Evolutionary conservation across 2,113 vertebrate species (phyloP).

Genomic region (Cololabis saira): DNA sequence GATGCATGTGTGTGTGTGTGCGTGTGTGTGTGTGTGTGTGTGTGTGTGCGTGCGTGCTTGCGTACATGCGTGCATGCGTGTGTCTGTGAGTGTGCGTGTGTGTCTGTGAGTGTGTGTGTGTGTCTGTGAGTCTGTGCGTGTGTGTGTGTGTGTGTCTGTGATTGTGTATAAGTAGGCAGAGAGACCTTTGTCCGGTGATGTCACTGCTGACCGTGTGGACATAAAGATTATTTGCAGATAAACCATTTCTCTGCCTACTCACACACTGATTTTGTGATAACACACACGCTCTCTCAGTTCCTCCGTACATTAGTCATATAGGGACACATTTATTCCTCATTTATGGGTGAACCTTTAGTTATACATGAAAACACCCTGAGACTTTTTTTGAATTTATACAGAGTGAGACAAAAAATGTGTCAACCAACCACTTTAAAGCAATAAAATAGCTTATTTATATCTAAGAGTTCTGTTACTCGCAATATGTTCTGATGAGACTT

Average conservation of each 20-base stretch:
- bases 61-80: constrained; percentile 11
- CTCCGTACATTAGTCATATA: constrained; percentile 9
- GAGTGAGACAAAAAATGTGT: too few species aligned
- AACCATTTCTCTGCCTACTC: constrained; percentile 36
- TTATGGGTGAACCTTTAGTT: neutral
- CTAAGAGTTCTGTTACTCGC: too few species aligned
- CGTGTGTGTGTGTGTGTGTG: constrained; percentile 6
- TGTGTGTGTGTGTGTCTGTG: constrained; percentile 10
- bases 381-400: too few species aligned
- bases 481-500: too few species aligned
- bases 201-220: constrained; percentile 65
- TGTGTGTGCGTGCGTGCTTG: too few species aligned
- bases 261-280: constrained; percentile 9
- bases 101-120: constrained; percentile 7
- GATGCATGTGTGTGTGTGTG: too few species aligned
- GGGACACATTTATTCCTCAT: constrained; percentile 31
- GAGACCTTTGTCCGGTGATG: constrained; percentile 70
- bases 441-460: too few species aligned
- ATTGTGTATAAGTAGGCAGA: constrained; percentile 10
- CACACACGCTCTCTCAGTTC: constrained; percentile 21
- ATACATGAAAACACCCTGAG: too few species aligned
- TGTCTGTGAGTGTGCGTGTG: constrained; percentile 13
- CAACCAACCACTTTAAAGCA: too few species aligned
- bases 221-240: constrained; percentile 67
- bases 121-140: too few species aligned